A percentile compares a stretch with the other conserved stretches of the same genome.
phyloP scores from a whole-genome alignment of 2,113 vertebrate genomes.

The Mola mola region DNA sequence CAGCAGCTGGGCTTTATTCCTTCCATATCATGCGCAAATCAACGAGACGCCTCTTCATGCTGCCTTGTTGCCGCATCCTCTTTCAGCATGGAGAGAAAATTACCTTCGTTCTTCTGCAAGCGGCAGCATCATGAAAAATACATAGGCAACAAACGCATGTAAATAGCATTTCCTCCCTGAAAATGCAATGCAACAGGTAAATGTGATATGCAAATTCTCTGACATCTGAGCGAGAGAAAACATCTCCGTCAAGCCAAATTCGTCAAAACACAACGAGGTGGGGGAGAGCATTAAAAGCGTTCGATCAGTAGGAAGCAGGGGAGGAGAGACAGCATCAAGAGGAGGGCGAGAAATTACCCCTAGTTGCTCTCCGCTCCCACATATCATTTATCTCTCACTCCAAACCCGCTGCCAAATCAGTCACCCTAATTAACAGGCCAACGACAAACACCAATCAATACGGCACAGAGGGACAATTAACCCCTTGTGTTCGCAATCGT shows the following conservation, averaged over 20 bases:
- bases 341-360: slow-evolving; percentile 4
- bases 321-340: background rate
- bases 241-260: slow-evolving; percentile 33
- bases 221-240: slow-evolving; percentile 38
- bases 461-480: slow-evolving; percentile 59
- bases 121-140: slow-evolving; percentile 56
- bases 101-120: slow-evolving; percentile 34
- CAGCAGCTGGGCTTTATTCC: slow-evolving; percentile 35
- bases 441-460: slow-evolving; percentile 55
- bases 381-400: slow-evolving; percentile 57
- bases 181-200: slow-evolving; percentile 29
- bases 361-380: slow-evolving; percentile 4
- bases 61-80: slow-evolving; percentile 33
- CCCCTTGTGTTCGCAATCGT: slow-evolving; percentile 52
- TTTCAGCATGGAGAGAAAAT: slow-evolving; percentile 25
- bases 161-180: slow-evolving; percentile 22
- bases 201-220: slow-evolving; percentile 27
- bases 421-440: slow-evolving; percentile 71
- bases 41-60: slow-evolving; percentile 49
- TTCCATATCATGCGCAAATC: slow-evolving; percentile 46
- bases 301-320: background rate
- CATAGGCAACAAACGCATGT: slow-evolving; percentile 50
- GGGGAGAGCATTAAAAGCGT: slow-evolving; percentile 3
- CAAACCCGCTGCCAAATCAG: slow-evolving; percentile 45
- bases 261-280: slow-evolving; percentile 21